phyloP scores from a whole-genome alignment of 2,797 vertebrate species.

The Nasua narica region DNA sequence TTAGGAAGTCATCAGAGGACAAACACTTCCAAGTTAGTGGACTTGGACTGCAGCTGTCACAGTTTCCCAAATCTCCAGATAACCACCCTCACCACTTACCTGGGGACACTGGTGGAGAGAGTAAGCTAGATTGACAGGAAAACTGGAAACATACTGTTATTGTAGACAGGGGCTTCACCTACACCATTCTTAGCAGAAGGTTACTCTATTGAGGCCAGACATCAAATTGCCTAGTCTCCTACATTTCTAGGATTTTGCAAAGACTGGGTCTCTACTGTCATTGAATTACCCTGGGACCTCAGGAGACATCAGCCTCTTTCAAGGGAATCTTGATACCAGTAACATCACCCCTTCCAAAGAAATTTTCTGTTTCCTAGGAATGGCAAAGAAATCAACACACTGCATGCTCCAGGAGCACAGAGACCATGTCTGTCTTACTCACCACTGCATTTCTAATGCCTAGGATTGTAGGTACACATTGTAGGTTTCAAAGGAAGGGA shows the following conservation, averaged over 20 bases:
- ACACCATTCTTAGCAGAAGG: constrained; percentile 12
- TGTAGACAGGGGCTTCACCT: background rate
- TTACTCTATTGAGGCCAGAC: constrained; percentile 32
- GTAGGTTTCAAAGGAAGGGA: background rate
- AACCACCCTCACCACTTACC: constrained; percentile 21
- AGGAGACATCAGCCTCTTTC: background rate
- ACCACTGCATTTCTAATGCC: background rate
- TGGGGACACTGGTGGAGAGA: background rate
- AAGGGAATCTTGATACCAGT: background rate
- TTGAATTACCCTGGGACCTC: background rate
- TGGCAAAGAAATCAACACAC: constrained; percentile 9
- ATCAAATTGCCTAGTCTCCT: background rate
- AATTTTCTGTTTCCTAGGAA: constrained; percentile 18
- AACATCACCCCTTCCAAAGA: constrained; percentile 18
- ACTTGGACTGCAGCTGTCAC: background rate
- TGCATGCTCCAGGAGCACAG: background rate
- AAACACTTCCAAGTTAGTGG: background rate
- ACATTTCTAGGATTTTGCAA: constrained; percentile 28
- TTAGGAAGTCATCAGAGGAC: constrained; percentile 7
- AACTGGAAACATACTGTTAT: background rate
- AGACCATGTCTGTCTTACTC: background rate
- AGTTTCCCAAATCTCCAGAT: background rate
- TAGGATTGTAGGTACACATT: background rate
- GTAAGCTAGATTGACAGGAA: background rate
- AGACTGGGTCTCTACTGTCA: background rate